Evolutionary conservation across 2,797 vertebrate genomes (phyloP).

Genomic region (Echiichthys vipera): DNA sequence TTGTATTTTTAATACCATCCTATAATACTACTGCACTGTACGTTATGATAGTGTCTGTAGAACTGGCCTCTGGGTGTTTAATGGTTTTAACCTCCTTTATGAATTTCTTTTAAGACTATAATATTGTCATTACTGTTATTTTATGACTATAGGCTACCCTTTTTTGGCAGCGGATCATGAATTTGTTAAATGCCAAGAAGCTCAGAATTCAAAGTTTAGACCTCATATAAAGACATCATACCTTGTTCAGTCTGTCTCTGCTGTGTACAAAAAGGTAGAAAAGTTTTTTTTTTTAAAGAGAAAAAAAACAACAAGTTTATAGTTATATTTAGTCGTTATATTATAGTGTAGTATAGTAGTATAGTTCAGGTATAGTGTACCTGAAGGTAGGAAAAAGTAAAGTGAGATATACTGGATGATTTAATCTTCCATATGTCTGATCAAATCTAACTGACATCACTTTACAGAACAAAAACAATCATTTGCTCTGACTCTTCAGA

Average conservation of each 20-base stretch:
- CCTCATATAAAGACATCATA: not conserved
- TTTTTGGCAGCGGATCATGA: slow-evolving; percentile 31
- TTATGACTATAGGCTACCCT: slow-evolving; percentile 5
- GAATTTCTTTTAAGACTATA: slow-evolving; percentile 13
- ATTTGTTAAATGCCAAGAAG: slow-evolving; percentile 26
- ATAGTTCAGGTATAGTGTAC: too few relatives aligned
- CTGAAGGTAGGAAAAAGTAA: too few relatives aligned
- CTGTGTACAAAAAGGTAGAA: too few relatives aligned
- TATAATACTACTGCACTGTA: not conserved
- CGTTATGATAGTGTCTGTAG: not conserved
- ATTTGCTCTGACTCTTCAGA: too few relatives aligned
- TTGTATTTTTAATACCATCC: not conserved
- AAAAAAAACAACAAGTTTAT: too few relatives aligned
- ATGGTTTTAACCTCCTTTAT: slow-evolving; percentile 5
- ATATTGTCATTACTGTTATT: slow-evolving; percentile 19
- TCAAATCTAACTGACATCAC: too few relatives aligned
- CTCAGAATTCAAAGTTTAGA: slow-evolving; percentile 1
- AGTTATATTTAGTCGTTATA: too few relatives aligned
- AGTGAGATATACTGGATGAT: too few relatives aligned
- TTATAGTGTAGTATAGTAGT: too few relatives aligned
- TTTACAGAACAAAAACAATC: too few relatives aligned
- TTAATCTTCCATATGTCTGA: too few relatives aligned
- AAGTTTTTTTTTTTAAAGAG: too few relatives aligned
- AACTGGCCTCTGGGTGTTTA: not conserved
- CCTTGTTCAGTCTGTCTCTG: not conserved